These are phyloP conservation scores for Platycnemis pennipes DNA, from an alignment of 2,888 invertebrate genomes.

Conservation along the genomic window DNA sequence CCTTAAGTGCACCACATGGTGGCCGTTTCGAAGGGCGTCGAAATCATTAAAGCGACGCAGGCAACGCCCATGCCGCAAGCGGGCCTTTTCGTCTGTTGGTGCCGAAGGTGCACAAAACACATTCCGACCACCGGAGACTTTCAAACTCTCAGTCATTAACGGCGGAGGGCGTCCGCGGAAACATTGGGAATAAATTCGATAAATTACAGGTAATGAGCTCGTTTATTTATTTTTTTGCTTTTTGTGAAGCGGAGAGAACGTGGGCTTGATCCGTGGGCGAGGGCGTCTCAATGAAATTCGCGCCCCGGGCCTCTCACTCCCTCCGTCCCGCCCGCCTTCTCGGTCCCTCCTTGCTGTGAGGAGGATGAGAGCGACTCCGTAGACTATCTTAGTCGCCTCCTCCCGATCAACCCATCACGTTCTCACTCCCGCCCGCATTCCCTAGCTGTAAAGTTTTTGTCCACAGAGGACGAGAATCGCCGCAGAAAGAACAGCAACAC, in stretches of 20 bases:
- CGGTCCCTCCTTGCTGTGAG: neutral
- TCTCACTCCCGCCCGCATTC: too few relatives aligned
- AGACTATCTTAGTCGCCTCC: neutral
- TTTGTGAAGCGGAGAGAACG: neutral
- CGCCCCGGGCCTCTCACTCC: neutral
- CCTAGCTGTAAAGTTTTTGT: too few relatives aligned
- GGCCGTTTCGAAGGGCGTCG: neutral
- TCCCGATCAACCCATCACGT: neutral
- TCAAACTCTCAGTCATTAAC: neutral
- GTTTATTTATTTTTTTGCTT: neutral
- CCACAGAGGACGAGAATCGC: too few relatives aligned
- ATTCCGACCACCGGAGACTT: neutral
- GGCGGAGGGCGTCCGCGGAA: neutral
- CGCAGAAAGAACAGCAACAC: too few relatives aligned
- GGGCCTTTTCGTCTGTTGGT: neutral
- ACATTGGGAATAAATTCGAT: slow-evolving; percentile 8
- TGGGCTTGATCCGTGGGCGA: neutral
- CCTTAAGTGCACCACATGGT: neutral
- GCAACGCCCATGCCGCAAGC: neutral
- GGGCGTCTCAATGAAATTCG: slow-evolving; percentile 30
- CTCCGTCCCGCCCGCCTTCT: neutral
- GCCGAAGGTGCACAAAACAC: neutral
- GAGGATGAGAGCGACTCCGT: neutral
- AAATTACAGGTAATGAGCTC: slow-evolving; percentile 16
- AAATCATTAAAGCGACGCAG: neutral